Base-by-base conservation (phyloP, 2,113 vertebrate genomes). In the Oxyura jamaicensis region DNA sequence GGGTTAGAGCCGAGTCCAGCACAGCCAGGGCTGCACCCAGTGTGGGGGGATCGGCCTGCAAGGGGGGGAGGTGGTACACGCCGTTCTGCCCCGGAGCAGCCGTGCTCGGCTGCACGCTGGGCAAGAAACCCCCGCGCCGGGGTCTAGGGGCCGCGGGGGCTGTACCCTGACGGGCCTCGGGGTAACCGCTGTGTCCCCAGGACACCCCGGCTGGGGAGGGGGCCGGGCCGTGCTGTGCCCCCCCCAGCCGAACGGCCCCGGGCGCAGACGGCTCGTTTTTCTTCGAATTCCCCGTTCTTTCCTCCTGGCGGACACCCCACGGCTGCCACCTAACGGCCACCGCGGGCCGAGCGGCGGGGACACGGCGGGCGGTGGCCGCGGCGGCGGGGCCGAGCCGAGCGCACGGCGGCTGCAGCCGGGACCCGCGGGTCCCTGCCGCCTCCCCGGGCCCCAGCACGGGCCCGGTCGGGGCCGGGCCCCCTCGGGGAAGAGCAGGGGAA, bases 291-390 rank as follows among this genome's bases (percentile, higher is more conserved):
- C 20, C 5, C 13, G 1, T 33, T 80, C 42, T 14, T 4, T 25
- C 15, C 6, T 53, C 9, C 36, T 4, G 68, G 35, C 59, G 18
- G n/a, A 20, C 80, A 58, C 81, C 95, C 59, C 93, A 13, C 81
- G 92, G 17, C 48, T 86, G 95, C 93, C 96, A 96, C 82, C 96
- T 95, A 88, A 48, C 48, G 96, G 93, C 83, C 56, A 52, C 42
- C 2, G 28, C 8, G 39, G 74, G 72, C 4, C 5, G 3, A 14
- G 76, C 56, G 2, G 6, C n/a, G 28, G 9, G 29, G 46, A 14
- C 22, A 15, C 13, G 50, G 50, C 50, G 50, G 23, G 50, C 23
- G 50, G 50, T 50, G 50, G 50, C 50, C 50, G 50, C 5, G 29
- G 7, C 11, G 6, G 33, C 3, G 6, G 33, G 11, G 3, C 18